Evolutionary conservation across 2,797 vertebrate genomes (phyloP).

Genomic region (Oceanodroma leucorhoa): DNA sequence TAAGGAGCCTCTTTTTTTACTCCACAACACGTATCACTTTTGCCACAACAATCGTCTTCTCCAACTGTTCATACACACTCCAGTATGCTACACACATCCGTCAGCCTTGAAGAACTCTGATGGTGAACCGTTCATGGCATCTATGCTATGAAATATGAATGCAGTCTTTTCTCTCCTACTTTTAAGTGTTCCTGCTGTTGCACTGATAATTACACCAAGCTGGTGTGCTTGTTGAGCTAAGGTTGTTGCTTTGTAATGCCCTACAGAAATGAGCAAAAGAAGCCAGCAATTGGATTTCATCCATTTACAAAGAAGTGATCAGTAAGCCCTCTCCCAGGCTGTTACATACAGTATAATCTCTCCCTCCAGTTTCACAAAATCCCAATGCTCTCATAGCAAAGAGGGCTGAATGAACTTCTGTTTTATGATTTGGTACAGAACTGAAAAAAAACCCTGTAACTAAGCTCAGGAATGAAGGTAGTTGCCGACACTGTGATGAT

Average conservation of each 20-base stretch:
- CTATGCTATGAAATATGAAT: background rate
- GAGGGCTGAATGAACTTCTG: background rate
- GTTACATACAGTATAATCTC: background rate
- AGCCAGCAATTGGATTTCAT: background rate
- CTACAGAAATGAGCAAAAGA: background rate
- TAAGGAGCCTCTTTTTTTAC: constrained; percentile 1
- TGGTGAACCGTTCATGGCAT: background rate
- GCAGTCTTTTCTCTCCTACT: background rate
- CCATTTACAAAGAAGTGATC: background rate
- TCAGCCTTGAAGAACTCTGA: background rate
- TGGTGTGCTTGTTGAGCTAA: background rate
- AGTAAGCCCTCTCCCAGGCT: background rate
- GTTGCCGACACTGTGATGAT: background rate
- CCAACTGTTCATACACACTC: background rate
- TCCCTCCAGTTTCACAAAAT: background rate
- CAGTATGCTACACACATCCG: background rate
- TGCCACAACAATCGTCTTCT: background rate
- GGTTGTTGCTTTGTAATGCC: background rate
- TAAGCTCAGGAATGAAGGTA: constrained; percentile 25
- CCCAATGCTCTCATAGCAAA: background rate
- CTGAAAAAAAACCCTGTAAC: background rate
- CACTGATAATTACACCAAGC: background rate
- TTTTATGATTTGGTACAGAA: background rate
- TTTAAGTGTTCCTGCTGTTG: background rate
- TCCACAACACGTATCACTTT: background rate